Evolutionary conservation across 2,888 invertebrate species (phyloP), one percentile per base, ranked within the genome.

Genomic region (Melangyna quadrimaculata): DNA sequence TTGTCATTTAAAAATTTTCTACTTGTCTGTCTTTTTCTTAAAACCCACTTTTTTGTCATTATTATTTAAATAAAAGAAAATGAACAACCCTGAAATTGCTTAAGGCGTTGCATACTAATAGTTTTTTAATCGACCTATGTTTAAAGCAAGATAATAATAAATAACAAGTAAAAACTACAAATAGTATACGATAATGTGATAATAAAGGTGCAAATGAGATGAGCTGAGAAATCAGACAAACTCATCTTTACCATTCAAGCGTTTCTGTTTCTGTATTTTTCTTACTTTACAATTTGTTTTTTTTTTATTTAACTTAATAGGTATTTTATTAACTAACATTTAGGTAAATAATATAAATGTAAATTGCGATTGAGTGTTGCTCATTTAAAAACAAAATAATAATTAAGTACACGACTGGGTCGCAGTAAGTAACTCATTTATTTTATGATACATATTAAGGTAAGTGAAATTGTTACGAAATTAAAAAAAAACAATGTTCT

Each of bases 51-150:
- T 35, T 69, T 61, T 17, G 27, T 69, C 61, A 74, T 69, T 73
- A 32, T 9, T 40, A 14, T 40, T 2, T 1, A 35, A 0, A 3
- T 69, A 69, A 69, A 48, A 14, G 14, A 40, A 59, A 55, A 29
- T 17, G 0, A 17, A 32, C 17, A 32, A 5, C 55, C 55, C 29
- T 55, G 55, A 32, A 55, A 55, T 32, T 5, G 45, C 17, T 10
- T 24, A n/a, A 63, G 29, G 3, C 10, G 27, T 65, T 71, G 55
- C 27, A 37, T 61, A 61, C 57, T 65, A 72, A 81, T 77, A 43
- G 53, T 45, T 75, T 43, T 71, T 81, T 51, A 75, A 75, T 65
- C 3, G 37, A 19, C 3, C n/a, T 55, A 40, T 17, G 29, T 37
- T 37, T 14, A 10, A 19, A 1, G 2, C 3, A 43, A 32, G 7